Conservation (phyloP, 2,113 vertebrate genomes). For the Corythornis vintsioides region DNA sequence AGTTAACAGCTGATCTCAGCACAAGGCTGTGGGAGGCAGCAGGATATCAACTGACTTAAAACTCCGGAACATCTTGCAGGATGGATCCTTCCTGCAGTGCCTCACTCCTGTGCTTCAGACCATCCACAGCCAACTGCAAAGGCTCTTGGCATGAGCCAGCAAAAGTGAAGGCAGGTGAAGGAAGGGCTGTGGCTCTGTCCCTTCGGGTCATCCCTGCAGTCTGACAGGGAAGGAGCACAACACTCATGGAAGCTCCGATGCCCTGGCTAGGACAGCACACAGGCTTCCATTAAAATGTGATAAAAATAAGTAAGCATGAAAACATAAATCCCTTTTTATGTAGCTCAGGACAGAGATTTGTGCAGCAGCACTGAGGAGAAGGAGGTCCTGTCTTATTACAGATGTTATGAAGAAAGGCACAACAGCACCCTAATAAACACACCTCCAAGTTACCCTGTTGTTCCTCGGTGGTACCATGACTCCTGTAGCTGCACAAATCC, state of each 20-base stretch:
- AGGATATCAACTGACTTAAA: not conserved
- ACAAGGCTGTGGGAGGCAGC: not conserved
- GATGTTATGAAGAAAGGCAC: rapidly evolving
- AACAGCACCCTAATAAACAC: rapidly evolving
- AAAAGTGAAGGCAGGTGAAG: not conserved
- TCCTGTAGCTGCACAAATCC: not conserved
- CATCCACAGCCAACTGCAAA: not conserved
- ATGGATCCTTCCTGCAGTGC: not conserved
- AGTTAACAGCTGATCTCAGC: rapidly evolving
- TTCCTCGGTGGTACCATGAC: not conserved
- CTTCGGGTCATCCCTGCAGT: not conserved
- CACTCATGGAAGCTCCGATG: not conserved
- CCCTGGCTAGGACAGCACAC: not conserved
- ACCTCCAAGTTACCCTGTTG: not conserved
- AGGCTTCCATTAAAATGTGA: not conserved
- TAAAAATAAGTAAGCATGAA: not conserved
- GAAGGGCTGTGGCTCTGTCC: not conserved
- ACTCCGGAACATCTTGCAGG: not conserved
- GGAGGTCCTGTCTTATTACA: not conserved
- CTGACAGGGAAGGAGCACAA: rapidly evolving
- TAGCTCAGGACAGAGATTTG: not conserved
- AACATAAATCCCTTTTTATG: not conserved
- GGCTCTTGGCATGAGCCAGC: not conserved
- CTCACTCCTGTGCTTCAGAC: not conserved
- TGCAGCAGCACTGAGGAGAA: not conserved